Percentiles rank a stretch among this genome's conserved stretches.
Conservation (phyloP, 2,888 invertebrate species). For the Drosophila eohydei region DNA sequence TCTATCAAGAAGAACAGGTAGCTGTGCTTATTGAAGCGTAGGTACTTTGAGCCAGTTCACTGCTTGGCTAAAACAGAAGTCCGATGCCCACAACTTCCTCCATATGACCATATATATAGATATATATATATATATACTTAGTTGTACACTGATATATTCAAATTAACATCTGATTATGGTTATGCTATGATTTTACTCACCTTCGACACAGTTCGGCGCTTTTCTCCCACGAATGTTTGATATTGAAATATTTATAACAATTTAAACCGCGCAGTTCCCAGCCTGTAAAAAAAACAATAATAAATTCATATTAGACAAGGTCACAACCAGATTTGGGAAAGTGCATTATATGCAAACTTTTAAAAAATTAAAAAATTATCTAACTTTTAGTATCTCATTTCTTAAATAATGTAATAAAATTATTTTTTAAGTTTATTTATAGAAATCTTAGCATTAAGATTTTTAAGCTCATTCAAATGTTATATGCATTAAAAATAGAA, state of each 20-base stretch:
- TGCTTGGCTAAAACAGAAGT: slow-evolving; percentile 38
- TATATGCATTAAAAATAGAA: background rate
- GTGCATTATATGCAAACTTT: slow-evolving; percentile 1
- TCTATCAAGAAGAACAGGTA: slow-evolving; percentile 61
- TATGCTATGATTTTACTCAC: slow-evolving; percentile 86
- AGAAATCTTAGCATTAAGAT: background rate
- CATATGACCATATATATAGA: slow-evolving; percentile 11
- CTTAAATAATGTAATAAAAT: background rate
- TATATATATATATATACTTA: slow-evolving; percentile 11
- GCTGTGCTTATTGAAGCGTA: slow-evolving; percentile 59
- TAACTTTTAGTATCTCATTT: background rate
- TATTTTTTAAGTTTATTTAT: background rate
- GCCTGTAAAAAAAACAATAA: slow-evolving; percentile 87
- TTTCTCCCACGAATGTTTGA: slow-evolving; percentile 97
- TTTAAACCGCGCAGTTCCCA: slow-evolving; percentile 96
- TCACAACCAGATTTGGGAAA: slow-evolving; percentile 40
- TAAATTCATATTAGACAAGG: slow-evolving; percentile 54
- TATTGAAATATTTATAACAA: slow-evolving; percentile 98
- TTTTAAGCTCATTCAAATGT: background rate
- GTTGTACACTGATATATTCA: slow-evolving; percentile 27
- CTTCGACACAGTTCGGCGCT: slow-evolving; percentile 97
- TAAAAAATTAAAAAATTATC: background rate
- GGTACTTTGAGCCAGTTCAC: slow-evolving; percentile 39
- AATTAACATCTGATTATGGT: slow-evolving; percentile 71
- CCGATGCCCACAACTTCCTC: slow-evolving; percentile 60